Evolutionary conservation across 1,140 invertebrate species (phyloP).

Genomic region (Monomorium pharaonis): DNA sequence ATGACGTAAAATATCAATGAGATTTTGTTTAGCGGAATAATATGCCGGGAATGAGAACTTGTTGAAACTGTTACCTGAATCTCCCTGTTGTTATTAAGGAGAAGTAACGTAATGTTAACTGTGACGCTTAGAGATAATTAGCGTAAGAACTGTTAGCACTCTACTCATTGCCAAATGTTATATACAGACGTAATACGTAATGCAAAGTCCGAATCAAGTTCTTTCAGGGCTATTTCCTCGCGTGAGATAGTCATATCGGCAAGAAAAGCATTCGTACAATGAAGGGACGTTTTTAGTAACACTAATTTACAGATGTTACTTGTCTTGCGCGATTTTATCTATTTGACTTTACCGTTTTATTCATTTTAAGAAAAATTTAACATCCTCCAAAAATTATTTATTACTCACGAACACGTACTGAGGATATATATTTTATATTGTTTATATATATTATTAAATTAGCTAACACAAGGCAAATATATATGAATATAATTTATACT

Average conservation of each 20-base stretch:
- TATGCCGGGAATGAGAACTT: conserved; percentile 51
- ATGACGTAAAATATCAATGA: neutral
- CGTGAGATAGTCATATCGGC: conserved; percentile 44
- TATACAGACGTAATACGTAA: conserved; percentile 57
- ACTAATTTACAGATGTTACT: conserved; percentile 52
- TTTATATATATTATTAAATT: conserved; percentile 28
- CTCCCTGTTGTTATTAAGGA: conserved; percentile 65
- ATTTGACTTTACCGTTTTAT: neutral
- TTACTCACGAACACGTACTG: neutral
- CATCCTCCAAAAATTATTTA: conserved; percentile 16
- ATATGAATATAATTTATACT: neutral
- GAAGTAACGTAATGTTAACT: conserved; percentile 53
- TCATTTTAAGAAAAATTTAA: neutral
- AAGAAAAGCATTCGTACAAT: neutral
- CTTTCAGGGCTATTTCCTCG: conserved; percentile 64
- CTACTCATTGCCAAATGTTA: conserved; percentile 63
- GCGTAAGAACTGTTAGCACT: conserved; percentile 51
- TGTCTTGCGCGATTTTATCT: conserved; percentile 7
- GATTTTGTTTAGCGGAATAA: conserved; percentile 46
- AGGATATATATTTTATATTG: conserved; percentile 7
- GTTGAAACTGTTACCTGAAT: conserved; percentile 78
- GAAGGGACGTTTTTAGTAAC: neutral
- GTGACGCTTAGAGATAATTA: conserved; percentile 62
- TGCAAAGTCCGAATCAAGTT: conserved; percentile 57
- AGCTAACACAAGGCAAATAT: neutral